phyloP scores from a whole-genome alignment of 2,888 invertebrate genomes.

The Habroteleia sp. region DNA sequence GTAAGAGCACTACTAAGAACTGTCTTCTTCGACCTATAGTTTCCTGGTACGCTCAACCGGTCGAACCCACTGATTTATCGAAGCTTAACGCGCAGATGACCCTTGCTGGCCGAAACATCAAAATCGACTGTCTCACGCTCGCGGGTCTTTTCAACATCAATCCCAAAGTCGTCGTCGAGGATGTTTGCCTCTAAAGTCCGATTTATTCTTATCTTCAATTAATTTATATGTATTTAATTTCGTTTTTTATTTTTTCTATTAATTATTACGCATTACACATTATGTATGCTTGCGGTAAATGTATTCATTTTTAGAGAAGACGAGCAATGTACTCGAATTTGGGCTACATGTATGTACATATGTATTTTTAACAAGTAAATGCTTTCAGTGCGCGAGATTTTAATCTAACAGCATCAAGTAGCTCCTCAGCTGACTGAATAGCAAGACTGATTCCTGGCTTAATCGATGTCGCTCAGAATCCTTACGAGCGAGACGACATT shows the following conservation, averaged over 20 bases:
- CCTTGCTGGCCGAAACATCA: conserved; percentile 82
- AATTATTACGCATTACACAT: too few relatives aligned
- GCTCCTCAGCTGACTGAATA: neutral
- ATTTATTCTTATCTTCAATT: too few relatives aligned
- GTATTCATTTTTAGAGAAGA: too few relatives aligned
- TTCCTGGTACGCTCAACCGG: conserved; percentile 82
- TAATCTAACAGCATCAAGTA: too few relatives aligned
- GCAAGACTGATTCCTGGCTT: conserved; percentile 22
- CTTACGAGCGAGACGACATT: neutral
- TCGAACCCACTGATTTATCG: conserved; percentile 78
- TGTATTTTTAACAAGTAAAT: conserved; percentile 7
- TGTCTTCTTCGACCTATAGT: conserved; percentile 67
- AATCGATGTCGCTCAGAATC: neutral
- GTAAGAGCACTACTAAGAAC: conserved; percentile 82
- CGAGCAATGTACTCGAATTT: too few relatives aligned
- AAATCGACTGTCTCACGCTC: conserved; percentile 82
- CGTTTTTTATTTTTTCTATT: conserved; percentile 1
- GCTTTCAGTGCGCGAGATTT: too few relatives aligned
- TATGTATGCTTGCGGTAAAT: too few relatives aligned
- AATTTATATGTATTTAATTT: neutral
- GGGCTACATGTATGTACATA: too few relatives aligned
- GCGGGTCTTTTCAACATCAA: conserved; percentile 82
- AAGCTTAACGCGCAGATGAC: conserved; percentile 83
- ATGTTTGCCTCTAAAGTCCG: neutral
- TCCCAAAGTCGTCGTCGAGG: conserved; percentile 80